Evolutionary conservation across 2,113 vertebrate species (phyloP).

Genomic region (Xyrauchen texanus): DNA sequence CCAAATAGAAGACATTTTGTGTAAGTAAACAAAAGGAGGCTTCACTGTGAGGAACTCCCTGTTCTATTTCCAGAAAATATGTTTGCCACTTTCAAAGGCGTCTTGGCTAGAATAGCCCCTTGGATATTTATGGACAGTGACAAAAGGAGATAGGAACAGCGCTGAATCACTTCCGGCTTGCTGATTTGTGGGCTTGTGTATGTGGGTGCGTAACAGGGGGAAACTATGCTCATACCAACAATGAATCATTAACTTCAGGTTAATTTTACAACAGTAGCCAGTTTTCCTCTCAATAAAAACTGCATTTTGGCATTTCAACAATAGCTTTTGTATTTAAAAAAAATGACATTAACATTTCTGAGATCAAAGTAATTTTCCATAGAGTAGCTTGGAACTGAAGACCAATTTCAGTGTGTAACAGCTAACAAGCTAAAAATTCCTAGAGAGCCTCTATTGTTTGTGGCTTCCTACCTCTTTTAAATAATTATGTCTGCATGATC

Average conservation of each 20-base stretch:
- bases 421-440: slow-evolving; percentile 42
- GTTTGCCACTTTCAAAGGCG: slow-evolving; percentile 57
- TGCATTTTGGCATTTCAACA: neutral
- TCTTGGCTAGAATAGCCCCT: slow-evolving; percentile 63
- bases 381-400: neutral
- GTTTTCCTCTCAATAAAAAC: neutral
- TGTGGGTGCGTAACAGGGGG: slow-evolving; percentile 17
- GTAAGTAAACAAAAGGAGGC: slow-evolving; percentile 30
- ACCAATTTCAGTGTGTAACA: slow-evolving; percentile 22
- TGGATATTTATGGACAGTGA: slow-evolving; percentile 69
- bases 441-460: slow-evolving; percentile 52
- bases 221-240: neutral
- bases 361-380: neutral
- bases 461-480: slow-evolving; percentile 54
- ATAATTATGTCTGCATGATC: slow-evolving; percentile 48
- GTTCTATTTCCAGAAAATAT: slow-evolving; percentile 66
- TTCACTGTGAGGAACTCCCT: slow-evolving; percentile 32
- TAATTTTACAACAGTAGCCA: neutral
- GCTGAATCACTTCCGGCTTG: slow-evolving; percentile 72
- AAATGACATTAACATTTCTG: neutral
- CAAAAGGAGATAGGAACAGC: slow-evolving; percentile 19
- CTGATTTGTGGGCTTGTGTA: slow-evolving; percentile 41
- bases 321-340: neutral
- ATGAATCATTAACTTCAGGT: slow-evolving; percentile 13
- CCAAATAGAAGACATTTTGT: neutral